Conservation (phyloP, 2,113 vertebrate genomes). For the Tychaedon coryphoeus region DNA sequence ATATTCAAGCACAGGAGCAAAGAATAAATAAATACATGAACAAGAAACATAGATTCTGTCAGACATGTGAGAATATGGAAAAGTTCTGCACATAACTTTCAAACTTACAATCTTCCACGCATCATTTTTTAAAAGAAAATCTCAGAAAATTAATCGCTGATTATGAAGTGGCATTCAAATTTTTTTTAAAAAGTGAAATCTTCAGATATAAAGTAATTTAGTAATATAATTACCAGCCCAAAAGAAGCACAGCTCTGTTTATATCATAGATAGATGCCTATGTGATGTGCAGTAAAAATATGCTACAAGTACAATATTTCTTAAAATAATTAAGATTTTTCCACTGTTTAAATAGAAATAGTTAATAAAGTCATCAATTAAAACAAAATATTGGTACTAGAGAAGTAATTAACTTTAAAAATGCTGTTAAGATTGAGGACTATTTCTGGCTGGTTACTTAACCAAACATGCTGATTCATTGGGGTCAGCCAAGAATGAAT, state of each 20-base stretch:
- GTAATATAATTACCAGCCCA: not conserved
- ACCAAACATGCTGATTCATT: not conserved
- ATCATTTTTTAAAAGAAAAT: not conserved
- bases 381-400: not conserved
- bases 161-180: not conserved
- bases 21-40: not conserved
- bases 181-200: fast-evolving
- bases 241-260: not conserved
- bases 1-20: not conserved
- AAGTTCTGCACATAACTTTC: not conserved
- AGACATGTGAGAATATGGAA: not conserved
- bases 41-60: not conserved
- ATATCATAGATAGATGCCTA: not conserved
- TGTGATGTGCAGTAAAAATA: not conserved
- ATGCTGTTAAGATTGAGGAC: not conserved
- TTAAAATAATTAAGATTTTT: not conserved
- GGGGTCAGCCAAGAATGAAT: not conserved
- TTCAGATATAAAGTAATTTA: not conserved
- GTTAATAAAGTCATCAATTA: not conserved
- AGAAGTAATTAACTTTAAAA: not conserved
- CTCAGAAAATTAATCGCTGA: not conserved
- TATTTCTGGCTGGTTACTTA: slow-evolving; percentile 18
- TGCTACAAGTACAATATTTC: not conserved
- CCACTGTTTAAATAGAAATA: not conserved
- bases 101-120: not conserved